Base-by-base conservation (phyloP, 1,140 invertebrate genomes). In the Monochamus saltuarius region DNA sequence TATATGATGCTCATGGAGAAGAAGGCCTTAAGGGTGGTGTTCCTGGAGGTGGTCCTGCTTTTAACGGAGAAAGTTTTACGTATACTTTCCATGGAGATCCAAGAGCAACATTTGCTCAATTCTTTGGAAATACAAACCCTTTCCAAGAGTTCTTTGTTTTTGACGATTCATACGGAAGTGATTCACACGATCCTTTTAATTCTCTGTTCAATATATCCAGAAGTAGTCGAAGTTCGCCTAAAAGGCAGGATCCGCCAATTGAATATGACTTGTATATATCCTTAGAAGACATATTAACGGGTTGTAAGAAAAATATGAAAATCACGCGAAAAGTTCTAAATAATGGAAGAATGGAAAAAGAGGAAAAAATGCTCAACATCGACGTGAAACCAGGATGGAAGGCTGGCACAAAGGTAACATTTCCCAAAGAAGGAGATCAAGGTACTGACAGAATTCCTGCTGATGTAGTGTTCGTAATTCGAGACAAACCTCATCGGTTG, bases 1-100 rank as follows among this genome's bases (percentile, higher is more conserved):
- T 98, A 8, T 99, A 95, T 77, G 97, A 99, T 78, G 88, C 90
- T 70, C 96, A 88, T 74, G 97, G 97, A 9, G 97, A 99, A 80
- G 95, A 99, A 75, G 97, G 97, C 1, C 78, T 99, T 47, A 98
- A 98, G 78, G 89, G 88, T 22, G 82, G 85, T 22, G 73, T 81
- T 14, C 79, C 82, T 4, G 62, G 55, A 7, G 80, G 79, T 19
- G 75, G 75, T 13, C 77, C 76, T 1, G 75, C 76, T 2, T 77
- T 78, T 8, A 70, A 73, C 36, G 79, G 77, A 17, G 51, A 49
- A 19, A 83, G 80, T 53, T 80, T 76, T 57, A 62, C 81, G 0
- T 94, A 94, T 71, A 82, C 84, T 11, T 94, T 88, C 81, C 89
- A 92, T 70, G 92, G 92, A 2, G 93, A 90, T 78, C 86, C 87